These are phyloP conservation scores for Microplitis mediator DNA, from an alignment of 1,140 invertebrate genomes.

Conservation along the genomic window DNA sequence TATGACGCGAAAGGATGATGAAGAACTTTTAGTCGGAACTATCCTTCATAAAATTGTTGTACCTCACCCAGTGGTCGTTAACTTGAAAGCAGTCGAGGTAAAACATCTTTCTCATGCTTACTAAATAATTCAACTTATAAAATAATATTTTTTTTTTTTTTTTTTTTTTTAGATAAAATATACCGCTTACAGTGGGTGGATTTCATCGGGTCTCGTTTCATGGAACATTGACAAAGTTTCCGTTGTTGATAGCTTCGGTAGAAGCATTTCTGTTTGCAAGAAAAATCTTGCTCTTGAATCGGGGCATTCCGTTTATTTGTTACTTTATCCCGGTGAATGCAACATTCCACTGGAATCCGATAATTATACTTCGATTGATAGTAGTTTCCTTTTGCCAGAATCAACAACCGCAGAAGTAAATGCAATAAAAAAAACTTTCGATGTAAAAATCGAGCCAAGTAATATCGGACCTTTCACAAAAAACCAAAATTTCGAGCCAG, in stretches of 20 bases:
- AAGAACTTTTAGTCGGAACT: slow-evolving; percentile 74
- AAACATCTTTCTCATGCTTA: slow-evolving; percentile 1
- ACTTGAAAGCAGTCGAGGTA: slow-evolving; percentile 61
- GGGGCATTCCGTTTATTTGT: slow-evolving; percentile 72
- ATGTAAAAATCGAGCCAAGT: neutral
- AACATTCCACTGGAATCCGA: slow-evolving; percentile 60
- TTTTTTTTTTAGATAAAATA: slow-evolving; percentile 79
- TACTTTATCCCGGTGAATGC: slow-evolving; percentile 79
- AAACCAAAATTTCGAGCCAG: slow-evolving; percentile 48
- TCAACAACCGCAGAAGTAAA: slow-evolving; percentile 30
- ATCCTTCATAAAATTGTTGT: slow-evolving; percentile 81
- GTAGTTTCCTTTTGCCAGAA: slow-evolving; percentile 27
- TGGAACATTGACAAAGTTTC: slow-evolving; percentile 84
- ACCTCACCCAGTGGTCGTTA: slow-evolving; percentile 82
- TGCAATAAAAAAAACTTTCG: neutral
- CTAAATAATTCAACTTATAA: neutral
- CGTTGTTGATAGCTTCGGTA: slow-evolving; percentile 84
- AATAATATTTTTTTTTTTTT: slow-evolving; percentile 35
- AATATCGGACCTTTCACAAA: slow-evolving; percentile 49
- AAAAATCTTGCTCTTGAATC: slow-evolving; percentile 77
- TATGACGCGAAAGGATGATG: slow-evolving; percentile 83
- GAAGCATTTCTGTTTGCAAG: slow-evolving; percentile 80
- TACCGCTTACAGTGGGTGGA: slow-evolving; percentile 89
- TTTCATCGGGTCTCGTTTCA: slow-evolving; percentile 79
- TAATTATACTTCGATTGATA: slow-evolving; percentile 28